Base-by-base conservation (phyloP, 2,113 vertebrate genomes). In the Grallaria varia region DNA sequence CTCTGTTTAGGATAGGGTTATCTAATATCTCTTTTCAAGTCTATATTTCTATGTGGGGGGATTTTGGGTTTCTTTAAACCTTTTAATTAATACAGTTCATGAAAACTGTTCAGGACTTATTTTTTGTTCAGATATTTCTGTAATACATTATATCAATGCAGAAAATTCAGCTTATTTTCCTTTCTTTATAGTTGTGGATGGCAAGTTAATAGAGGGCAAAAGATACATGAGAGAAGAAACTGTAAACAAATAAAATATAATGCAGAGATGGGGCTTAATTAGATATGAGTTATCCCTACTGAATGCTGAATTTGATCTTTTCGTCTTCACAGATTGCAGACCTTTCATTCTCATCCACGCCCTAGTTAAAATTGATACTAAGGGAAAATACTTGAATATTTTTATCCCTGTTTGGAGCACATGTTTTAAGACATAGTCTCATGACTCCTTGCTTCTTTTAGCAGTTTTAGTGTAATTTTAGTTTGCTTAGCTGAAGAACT, bases 231-330 rank as follows among this genome's bases (percentile, higher is more conserved):
- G 89, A 82, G 42, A 69, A 91, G 25, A 94, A 91, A 67, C 50
- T n/a, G 12, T 0, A 60, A 64, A 82, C 17, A 45, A 47, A 47
- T 47, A 79, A 59, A 5, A 9, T 42, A 39, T 19, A 35, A 39
- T 73, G n/a, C 42, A 80, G 52, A 90, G 74, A 33, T 1, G 3
- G 19, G 17, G 23, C 42, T 94, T 89, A 93, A 91, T 95, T 91
- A 93, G 35, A 24, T 86, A 59, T 74, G 71, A 35, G 58, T 5
- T 66, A 47, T 85, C n/a, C 10, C 50, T 91, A 2, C 63, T 91
- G 52, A 87, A 90, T 60, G 40, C 37, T 87, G 56, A 72, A 66
- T 83, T 84, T 93, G 90, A 90, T 96, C 83, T 94, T 94, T 91
- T 89, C 0, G 0, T 90, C 93, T 94, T 93, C 88, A 95, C 85